Evolutionary conservation across 64 coral and sea anemone genomes (phyloP).

Genomic region (Montipora sp.): DNA sequence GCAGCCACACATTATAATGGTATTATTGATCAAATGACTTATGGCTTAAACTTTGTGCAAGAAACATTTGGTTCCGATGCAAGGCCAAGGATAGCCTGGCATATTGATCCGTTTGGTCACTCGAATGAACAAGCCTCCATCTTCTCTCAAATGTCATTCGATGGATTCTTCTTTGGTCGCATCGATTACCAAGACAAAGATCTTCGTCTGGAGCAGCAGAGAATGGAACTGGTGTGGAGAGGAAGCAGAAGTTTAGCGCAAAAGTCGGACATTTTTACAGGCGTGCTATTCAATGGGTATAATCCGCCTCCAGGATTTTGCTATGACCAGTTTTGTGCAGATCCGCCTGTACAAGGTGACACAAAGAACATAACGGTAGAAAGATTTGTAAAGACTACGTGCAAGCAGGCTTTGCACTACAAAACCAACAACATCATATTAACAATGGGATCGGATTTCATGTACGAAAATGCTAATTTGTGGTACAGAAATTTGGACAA

Average conservation of each 20-base stretch:
- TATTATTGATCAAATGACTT: constrained; percentile 82
- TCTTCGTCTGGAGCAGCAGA: constrained; percentile 40
- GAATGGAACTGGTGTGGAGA: constrained; percentile 74
- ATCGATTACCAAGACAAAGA: constrained; percentile 67
- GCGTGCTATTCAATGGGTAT: constrained; percentile 62
- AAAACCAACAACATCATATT: constrained; percentile 70
- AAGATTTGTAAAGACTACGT: constrained; percentile 24
- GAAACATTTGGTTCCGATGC: constrained; percentile 70
- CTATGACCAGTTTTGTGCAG: constrained; percentile 66
- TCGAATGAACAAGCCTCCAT: constrained; percentile 71
- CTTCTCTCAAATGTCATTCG: constrained; percentile 77
- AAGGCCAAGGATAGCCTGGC: constrained; percentile 70
- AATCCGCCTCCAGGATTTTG: constrained; percentile 69
- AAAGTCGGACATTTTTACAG: constrained; percentile 74
- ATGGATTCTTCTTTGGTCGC: constrained; percentile 75
- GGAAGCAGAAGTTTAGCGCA: constrained; percentile 63
- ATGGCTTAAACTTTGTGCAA: constrained; percentile 65
- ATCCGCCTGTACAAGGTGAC: constrained; percentile 53
- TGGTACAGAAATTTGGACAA: constrained; percentile 78
- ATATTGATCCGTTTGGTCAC: constrained; percentile 79
- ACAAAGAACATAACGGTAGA: constrained; percentile 38
- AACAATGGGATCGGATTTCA: constrained; percentile 76
- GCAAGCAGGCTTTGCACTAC: constrained; percentile 51
- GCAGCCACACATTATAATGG: constrained; percentile 72
- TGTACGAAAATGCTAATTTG: constrained; percentile 77